Evolutionary conservation across 2,113 vertebrate genomes (phyloP), one percentile per base, ranked within the genome.

Genomic region (Geococcyx californianus): DNA sequence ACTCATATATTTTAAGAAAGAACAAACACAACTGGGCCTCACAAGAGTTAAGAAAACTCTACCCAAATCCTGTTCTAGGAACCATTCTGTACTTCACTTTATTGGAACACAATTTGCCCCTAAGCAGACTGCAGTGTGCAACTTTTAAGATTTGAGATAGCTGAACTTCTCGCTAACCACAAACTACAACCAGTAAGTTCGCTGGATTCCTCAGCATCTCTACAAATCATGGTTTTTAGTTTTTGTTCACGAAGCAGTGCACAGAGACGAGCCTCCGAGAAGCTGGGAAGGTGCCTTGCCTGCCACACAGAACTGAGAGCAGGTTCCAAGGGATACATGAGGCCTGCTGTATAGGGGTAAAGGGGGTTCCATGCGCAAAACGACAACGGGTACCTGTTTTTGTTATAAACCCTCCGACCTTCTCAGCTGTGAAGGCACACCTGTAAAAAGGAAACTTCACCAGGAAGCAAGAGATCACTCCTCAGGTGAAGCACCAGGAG

Each of bases 291-390:
- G 80, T 67, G 88, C 55, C 72, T 11, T 7, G 86, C 64, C 55
- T 38, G 59, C 55, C 63, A 68, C 36, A n/a, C 42, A 82, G 72
- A 89, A n/a, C 56, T 1, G 19, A 8, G 51, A 72, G 33, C 92
- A 90, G 95, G 86, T 95, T 96, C 83, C 68, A 36, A 62, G 29
- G n/a, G 64, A 93, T 29, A 85, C 70, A n/a, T 45, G 33, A 90
- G 95, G 95, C 96, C 96, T 97, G 76, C 60, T 38, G 38, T 72
- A 47, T 24, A 77, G 49, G 56, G 29, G 59, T 16, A 51, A 56
- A 38, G 33, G 79, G 60, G 38, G 73, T 77, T 49, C 63, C 31
- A 10, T 51, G 76, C 45, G 63, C 72, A 33, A 52, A 77, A 66
- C 7, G 24, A 49, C 9, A 47, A 42, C 6, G 33, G 33, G 55